These are phyloP conservation scores for Lepisosteus osseus DNA, from an alignment of 2,113 vertebrate genomes.

Conservation along the genomic window DNA sequence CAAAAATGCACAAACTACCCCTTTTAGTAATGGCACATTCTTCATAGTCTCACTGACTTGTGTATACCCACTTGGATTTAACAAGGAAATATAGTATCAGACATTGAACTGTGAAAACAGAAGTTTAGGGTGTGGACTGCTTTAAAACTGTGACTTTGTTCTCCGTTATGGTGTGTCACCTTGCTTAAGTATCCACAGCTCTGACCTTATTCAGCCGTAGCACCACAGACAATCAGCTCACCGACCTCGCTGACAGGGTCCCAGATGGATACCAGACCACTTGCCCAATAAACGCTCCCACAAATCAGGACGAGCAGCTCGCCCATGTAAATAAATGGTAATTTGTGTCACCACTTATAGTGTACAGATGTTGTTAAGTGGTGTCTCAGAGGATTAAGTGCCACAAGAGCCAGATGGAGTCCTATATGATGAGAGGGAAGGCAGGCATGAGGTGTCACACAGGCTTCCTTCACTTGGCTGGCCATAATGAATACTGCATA, in stretches of 20 bases:
- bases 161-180: neutral
- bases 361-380: conserved; percentile 12
- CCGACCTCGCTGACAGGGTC: neutral
- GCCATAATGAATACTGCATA: neutral
- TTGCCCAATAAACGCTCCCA: neutral
- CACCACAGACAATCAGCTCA: neutral
- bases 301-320: neutral
- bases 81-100: too few species aligned
- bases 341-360: neutral
- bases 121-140: too few species aligned
- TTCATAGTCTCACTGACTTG: too few species aligned
- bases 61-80: too few species aligned
- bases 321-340: neutral
- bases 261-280: neutral
- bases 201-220: neutral
- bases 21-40: too few species aligned
- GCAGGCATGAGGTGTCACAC: neutral
- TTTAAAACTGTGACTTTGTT: too few species aligned
- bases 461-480: neutral
- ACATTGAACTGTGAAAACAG: too few species aligned
- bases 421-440: neutral
- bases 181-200: neutral
- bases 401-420: neutral
- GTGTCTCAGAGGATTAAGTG: neutral
- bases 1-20: too few species aligned